Evolutionary conservation across 2,113 vertebrate species (phyloP).

Genomic region (Paracanthobrama guichenoti): DNA sequence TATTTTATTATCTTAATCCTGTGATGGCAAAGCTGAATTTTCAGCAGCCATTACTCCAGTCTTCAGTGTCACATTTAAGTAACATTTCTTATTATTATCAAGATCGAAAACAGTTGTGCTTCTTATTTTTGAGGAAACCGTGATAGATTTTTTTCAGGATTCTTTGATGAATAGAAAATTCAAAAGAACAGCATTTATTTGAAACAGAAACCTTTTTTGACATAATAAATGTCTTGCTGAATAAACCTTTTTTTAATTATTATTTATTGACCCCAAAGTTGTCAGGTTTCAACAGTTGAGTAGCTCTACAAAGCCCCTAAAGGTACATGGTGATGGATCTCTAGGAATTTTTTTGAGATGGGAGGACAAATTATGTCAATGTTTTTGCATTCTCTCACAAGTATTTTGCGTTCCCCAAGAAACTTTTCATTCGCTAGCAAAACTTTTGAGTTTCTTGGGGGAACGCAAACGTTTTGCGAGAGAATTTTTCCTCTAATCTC

Average conservation of each 20-base stretch:
- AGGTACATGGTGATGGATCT: too few species aligned
- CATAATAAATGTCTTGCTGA: neutral
- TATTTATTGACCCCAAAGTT: neutral
- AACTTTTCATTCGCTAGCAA: too few species aligned
- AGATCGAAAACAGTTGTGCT: neutral
- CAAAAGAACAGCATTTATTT: neutral
- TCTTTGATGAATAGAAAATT: neutral
- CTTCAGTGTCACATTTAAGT: neutral
- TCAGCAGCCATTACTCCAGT: too few species aligned
- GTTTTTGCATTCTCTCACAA: too few species aligned
- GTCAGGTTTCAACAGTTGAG: neutral
- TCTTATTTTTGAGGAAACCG: neutral
- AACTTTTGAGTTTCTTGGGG: too few species aligned
- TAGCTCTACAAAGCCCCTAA: neutral
- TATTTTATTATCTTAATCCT: too few species aligned
- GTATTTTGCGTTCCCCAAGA: too few species aligned
- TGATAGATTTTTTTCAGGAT: neutral
- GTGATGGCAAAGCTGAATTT: too few species aligned
- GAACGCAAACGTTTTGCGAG: too few species aligned
- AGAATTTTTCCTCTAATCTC: too few species aligned
- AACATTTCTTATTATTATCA: neutral
- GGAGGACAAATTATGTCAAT: too few species aligned
- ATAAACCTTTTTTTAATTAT: neutral
- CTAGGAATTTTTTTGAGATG: too few species aligned
- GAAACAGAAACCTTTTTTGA: neutral